phyloP scores from a whole-genome alignment of 2,888 invertebrate genomes.

The Lysandra bellargus region DNA sequence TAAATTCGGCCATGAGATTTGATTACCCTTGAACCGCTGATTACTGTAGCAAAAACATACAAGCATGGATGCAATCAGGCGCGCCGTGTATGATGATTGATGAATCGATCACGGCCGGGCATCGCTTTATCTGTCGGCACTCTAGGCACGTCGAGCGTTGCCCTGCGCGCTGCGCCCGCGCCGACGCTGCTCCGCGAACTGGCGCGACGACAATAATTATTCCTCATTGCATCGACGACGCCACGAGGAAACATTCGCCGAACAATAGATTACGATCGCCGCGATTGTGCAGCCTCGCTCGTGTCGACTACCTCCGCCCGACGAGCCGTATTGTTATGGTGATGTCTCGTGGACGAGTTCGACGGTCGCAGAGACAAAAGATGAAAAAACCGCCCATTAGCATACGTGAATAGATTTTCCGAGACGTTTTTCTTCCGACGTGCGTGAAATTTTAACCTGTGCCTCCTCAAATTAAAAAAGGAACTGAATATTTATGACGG shows the following conservation, averaged over 20 bases:
- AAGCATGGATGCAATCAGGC: slow-evolving; percentile 39
- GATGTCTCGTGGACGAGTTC: slow-evolving; percentile 63
- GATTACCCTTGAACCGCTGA: slow-evolving; percentile 1
- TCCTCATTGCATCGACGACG: slow-evolving; percentile 51
- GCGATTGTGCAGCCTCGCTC: slow-evolving; percentile 59
- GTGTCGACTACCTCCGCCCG: slow-evolving; percentile 72
- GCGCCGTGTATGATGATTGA: slow-evolving; percentile 43
- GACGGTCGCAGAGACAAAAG: slow-evolving; percentile 66
- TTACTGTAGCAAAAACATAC: slow-evolving; percentile 31
- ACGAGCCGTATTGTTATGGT: slow-evolving; percentile 72
- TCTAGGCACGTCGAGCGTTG: slow-evolving; percentile 52
- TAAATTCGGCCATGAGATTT: slow-evolving; percentile 6
- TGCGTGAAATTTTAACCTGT: slow-evolving; percentile 34
- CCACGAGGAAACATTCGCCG: slow-evolving; percentile 46
- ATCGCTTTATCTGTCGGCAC: slow-evolving; percentile 50
- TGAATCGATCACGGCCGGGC: slow-evolving; percentile 51
- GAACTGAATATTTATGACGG: slow-evolving; percentile 44
- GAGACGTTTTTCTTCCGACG: slow-evolving; percentile 47
- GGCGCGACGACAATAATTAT: slow-evolving; percentile 53
- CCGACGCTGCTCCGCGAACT: slow-evolving; percentile 53
- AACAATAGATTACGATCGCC: slow-evolving; percentile 74
- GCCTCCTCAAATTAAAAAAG: slow-evolving; percentile 46
- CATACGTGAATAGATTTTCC: slow-evolving; percentile 43
- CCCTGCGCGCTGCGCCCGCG: slow-evolving; percentile 57
- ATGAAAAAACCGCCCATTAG: slow-evolving; percentile 53